A percentile compares a stretch with the other conserved stretches of the same genome.
Evolutionary conservation across 2,797 vertebrate species (phyloP).

Genomic region (Aldrovandia affinis): DNA sequence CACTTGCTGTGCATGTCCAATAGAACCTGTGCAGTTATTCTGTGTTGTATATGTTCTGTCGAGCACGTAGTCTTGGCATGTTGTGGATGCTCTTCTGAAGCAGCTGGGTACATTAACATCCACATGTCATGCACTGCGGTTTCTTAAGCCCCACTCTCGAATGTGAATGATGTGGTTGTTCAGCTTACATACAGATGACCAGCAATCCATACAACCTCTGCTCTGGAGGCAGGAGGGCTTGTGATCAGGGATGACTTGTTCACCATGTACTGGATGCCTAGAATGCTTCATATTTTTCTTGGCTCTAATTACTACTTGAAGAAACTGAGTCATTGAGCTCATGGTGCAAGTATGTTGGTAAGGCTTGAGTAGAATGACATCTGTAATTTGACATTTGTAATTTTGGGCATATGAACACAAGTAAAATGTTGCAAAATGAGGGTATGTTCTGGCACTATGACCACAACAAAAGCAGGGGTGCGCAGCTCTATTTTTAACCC

Average conservation of each 20-base stretch:
- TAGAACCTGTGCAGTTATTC: not conserved
- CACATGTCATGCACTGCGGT: not conserved
- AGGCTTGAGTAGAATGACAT: slow-evolving; percentile 18
- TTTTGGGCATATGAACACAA: slow-evolving; percentile 22
- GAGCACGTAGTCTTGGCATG: not conserved
- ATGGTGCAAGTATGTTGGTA: slow-evolving; percentile 30
- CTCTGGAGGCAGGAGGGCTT: not conserved
- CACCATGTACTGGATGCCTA: slow-evolving; percentile 17
- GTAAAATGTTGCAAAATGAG: slow-evolving; percentile 3
- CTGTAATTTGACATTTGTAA: slow-evolving; percentile 36
- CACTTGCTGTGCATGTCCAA: not conserved
- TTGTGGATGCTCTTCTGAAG: not conserved
- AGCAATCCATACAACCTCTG: not conserved
- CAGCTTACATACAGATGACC: not conserved
- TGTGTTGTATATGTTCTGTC: not conserved
- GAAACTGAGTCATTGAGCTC: slow-evolving; percentile 29
- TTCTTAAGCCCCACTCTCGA: not conserved
- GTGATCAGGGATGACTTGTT: not conserved
- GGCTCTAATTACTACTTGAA: slow-evolving; percentile 31
- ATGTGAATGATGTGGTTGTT: slow-evolving; percentile 5
- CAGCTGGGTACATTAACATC: not conserved
- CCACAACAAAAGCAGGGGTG: slow-evolving; percentile 26
- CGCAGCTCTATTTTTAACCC: slow-evolving; percentile 14
- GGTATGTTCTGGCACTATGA: not conserved
- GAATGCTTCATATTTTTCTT: slow-evolving; percentile 25